phyloP scores from a whole-genome alignment of 2,888 invertebrate species.

The Drosophila lacicola region DNA sequence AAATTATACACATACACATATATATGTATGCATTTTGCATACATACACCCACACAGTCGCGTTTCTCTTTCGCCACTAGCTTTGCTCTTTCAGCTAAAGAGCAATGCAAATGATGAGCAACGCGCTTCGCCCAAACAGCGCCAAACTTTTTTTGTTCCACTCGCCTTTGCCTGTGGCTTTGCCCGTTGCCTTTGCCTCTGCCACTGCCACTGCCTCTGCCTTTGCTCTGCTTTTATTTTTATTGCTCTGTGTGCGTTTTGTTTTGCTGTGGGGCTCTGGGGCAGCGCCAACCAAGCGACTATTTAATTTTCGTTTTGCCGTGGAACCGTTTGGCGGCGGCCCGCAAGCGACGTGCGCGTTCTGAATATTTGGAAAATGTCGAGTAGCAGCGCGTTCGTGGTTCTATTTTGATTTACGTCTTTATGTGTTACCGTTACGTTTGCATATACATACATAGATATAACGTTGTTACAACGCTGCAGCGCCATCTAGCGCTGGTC shows the following conservation, averaged over 20 bases:
- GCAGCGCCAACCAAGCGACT: slow-evolving; percentile 61
- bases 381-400: slow-evolving; percentile 50
- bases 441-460: neutral
- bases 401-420: slow-evolving; percentile 46
- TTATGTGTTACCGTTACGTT: slow-evolving; percentile 21
- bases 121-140: slow-evolving; percentile 51
- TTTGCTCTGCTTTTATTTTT: slow-evolving; percentile 56
- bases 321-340: slow-evolving; percentile 66
- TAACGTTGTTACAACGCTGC: slow-evolving; percentile 1
- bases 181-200: slow-evolving; percentile 33
- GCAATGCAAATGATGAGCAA: slow-evolving; percentile 58
- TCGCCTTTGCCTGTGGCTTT: slow-evolving; percentile 26
- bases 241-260: slow-evolving; percentile 39
- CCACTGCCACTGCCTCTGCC: slow-evolving; percentile 36
- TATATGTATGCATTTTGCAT: neutral
- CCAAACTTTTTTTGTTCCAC: slow-evolving; percentile 63
- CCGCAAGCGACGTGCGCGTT: slow-evolving; percentile 49
- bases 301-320: slow-evolving; percentile 81
- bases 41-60: neutral
- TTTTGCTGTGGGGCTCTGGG: slow-evolving; percentile 49
- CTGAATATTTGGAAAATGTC: slow-evolving; percentile 40
- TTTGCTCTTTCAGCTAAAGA: slow-evolving; percentile 56
- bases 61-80: slow-evolving; percentile 31
- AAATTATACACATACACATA: neutral
- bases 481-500: slow-evolving; percentile 43